Evolutionary conservation across 2,888 invertebrate species (phyloP), one percentile per base, ranked within the genome.

Genomic region (Unio delphinus): DNA sequence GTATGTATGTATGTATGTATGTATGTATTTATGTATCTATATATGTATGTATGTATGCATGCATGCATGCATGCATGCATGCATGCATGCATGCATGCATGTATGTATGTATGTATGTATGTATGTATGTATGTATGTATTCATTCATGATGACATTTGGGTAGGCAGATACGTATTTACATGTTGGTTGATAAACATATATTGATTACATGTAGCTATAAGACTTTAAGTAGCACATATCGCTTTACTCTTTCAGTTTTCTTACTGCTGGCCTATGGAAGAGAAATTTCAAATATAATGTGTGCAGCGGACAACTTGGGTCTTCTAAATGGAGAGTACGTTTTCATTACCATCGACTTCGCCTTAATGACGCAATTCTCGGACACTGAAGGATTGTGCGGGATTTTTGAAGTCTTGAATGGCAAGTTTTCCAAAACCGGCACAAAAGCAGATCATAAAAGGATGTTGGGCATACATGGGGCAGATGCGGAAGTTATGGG

Each of bases 301-400:
- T 75, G 82, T 63, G 78, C 81, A 17, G 85, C 84, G 0, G 65
- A 79, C 17, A 67, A 76, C 0, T 65, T 79, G 1, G 76, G 76
- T 3, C 58, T 86, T 26, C 71, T 81, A n/a, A 76, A 79, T 20
- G 86, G 85, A 2, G 68, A 80, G 4, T 79, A 81, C 67, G 86
- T 75, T 6, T 86, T 86, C 68, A 75, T 87, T 23, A 68, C 83
- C 23, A 75, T 86, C 18, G 84, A 85, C 65, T 82, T 81, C 58
- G 78, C 72, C 34, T 75, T 67, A 56, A 75, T 77, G 73, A 73
- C 70, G 11, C 45, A 45, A 45, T 15, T 45, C 45, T 45, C 8
- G 0, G 15, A 45, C 8, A 15, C 45, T 2, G 45, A 45, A 45
- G 15, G 3, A 45, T 11, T 73, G 3, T 77, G 77, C 55, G 57